Percentiles rank a stretch among this genome's conserved stretches.
phyloP scores from a whole-genome alignment of 2,797 vertebrate species.

The Oryzias dopingdopingensis region DNA sequence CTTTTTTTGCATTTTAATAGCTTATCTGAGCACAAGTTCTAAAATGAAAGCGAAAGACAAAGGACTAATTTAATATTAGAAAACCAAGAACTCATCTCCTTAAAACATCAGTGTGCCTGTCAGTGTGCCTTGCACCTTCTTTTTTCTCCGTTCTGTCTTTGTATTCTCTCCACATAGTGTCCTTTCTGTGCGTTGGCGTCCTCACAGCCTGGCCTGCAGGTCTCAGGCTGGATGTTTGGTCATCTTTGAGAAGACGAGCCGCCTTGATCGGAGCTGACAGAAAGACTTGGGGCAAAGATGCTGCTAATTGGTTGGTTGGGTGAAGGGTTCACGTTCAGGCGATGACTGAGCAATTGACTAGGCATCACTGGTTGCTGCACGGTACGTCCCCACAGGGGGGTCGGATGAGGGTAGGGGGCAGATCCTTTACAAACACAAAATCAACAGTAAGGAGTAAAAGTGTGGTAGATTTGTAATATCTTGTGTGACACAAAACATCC shows the following conservation, averaged over 20 bases:
- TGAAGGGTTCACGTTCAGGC: conserved; percentile 2
- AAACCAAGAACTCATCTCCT: too few species aligned
- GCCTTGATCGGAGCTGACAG: conserved; percentile 54
- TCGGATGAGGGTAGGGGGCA: too few species aligned
- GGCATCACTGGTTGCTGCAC: conserved; percentile 15
- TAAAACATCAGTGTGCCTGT: too few species aligned
- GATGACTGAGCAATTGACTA: conserved; percentile 27
- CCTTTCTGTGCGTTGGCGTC: conserved; percentile 9
- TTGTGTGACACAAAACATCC: too few species aligned
- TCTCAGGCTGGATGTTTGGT: conserved; percentile 33
- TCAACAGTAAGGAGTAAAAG: too few species aligned
- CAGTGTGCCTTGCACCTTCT: neutral
- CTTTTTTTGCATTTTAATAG: too few species aligned
- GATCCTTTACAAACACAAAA: neutral
- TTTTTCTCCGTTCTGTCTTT: neutral
- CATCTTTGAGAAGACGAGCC: conserved; percentile 33
- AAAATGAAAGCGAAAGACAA: too few species aligned
- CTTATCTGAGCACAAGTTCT: too few species aligned
- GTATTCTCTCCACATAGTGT: neutral
- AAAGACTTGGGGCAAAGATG: conserved; percentile 38
- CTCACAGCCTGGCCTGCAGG: conserved; percentile 18
- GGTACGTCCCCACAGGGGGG: too few species aligned
- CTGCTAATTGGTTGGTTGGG: conserved; percentile 42
- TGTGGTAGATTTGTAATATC: too few species aligned
- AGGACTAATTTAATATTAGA: too few species aligned